Base-by-base conservation (phyloP, 2,797 vertebrate species). In the Myotis vivesi region DNA sequence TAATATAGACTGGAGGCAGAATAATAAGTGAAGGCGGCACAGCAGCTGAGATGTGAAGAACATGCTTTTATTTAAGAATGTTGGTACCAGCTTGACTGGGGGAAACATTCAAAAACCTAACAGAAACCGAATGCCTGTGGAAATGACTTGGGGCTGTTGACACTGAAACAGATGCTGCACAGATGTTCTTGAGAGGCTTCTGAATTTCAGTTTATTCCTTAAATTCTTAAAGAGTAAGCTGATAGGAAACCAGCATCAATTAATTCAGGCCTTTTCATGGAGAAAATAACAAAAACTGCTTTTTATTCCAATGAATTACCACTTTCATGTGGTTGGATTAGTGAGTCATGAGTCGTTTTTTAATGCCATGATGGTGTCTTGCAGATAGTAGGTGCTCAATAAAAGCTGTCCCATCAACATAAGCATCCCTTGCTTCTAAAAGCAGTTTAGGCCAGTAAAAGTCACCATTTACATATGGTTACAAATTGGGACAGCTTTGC, bases 141-240 rank as follows among this genome's bases (percentile, higher is more conserved):
- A 49, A 96, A 88, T 51, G 90, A 89, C 59, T 71, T 23, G 68
- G 79, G 79, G 72, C 79, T 96, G 62, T 41, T 96, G 91, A 92
- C 72, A 96, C 9, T 77, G 53, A 89, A 92, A 94, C 94, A 97
- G 96, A 93, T 94, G 96, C 89, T 94, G 76, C 33, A 77, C 94
- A 95, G 93, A 96, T 94, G 91, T 96, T 94, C 82, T 95, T 5
- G 11, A 93, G 76, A 75, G 15, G 86, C 22, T 87, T 88, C 46
- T 68, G 81, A 88, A 89, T 41, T 66, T 69, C n/a, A 79, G n/a
- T 41, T 83, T 53, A 87, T 19, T 87, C 69, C 64, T 95, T 95
- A 69, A 95, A 96, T 96, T 46, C 19, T 80, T 94, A 91, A 81
- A 4, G 90, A 95, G 82, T 92, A 66, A 95, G 73, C 72, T 89